Evolutionary conservation across 2,113 vertebrate genomes (phyloP).

Genomic region (Otis tarda): DNA sequence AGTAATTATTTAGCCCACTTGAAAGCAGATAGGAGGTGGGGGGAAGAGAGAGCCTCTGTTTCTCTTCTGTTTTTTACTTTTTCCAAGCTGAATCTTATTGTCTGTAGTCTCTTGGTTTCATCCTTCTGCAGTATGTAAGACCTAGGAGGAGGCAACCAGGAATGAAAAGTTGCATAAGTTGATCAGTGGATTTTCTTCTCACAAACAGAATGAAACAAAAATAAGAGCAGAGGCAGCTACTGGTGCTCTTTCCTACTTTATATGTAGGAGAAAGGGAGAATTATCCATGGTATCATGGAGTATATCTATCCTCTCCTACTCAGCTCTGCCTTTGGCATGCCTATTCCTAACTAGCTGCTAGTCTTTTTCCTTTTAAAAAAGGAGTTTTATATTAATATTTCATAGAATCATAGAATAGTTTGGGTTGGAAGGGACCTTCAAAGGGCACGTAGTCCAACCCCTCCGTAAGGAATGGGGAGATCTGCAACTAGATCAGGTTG

Average conservation of each 20-base stretch:
- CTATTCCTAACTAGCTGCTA: neutral
- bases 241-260: neutral
- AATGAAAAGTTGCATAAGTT: neutral
- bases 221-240: neutral
- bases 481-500: no score
- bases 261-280: neutral
- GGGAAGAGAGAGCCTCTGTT: neutral
- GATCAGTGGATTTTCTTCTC: neutral
- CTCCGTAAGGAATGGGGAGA: no score
- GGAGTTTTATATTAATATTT: neutral
- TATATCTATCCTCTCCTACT: neutral
- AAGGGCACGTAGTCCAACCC: no score
- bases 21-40: neutral
- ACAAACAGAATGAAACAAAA: neutral
- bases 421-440: no score
- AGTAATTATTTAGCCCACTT: neutral
- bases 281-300: neutral
- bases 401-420: no score
- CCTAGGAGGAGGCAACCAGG: neutral
- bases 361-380: neutral
- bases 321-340: neutral
- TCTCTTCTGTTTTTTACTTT: neutral
- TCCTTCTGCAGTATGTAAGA: neutral
- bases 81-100: neutral
- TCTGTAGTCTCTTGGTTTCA: neutral